Evolutionary conservation across 2,888 invertebrate species (phyloP).

Genomic region (Tipula unca): DNA sequence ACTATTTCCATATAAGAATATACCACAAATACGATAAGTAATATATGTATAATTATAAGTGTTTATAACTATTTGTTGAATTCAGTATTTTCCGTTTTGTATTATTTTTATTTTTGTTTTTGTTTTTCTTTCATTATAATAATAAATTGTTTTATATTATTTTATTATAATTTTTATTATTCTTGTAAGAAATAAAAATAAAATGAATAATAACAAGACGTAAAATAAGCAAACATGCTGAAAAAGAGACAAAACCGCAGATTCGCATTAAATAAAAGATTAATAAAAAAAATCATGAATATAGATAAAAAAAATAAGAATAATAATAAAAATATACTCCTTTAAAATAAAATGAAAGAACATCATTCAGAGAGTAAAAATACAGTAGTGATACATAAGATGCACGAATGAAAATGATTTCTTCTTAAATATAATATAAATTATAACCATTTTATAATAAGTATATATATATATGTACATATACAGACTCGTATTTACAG

Average conservation of each 20-base stretch:
- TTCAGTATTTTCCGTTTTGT: background rate
- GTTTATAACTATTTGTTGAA: background rate
- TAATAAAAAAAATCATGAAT: background rate
- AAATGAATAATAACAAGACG: background rate
- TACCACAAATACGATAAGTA: background rate
- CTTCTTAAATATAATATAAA: background rate
- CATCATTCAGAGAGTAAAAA: background rate
- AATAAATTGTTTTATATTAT: background rate
- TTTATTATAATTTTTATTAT: background rate
- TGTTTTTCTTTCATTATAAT: background rate
- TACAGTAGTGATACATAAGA: background rate
- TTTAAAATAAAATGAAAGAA: background rate
- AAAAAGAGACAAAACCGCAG: background rate
- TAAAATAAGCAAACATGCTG: background rate
- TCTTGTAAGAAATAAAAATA: background rate
- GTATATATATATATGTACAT: too few species aligned
- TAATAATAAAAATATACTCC: background rate
- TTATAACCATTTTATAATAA: background rate
- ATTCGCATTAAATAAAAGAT: background rate
- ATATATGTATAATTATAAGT: background rate
- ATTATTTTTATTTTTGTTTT: background rate
- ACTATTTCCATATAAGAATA: background rate
- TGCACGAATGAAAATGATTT: background rate
- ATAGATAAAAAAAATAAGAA: background rate
- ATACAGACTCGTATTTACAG: too few species aligned